These are phyloP conservation scores for Cosmorhoe ocellata DNA, from an alignment of 2,888 invertebrate species.

Conservation along the genomic window DNA sequence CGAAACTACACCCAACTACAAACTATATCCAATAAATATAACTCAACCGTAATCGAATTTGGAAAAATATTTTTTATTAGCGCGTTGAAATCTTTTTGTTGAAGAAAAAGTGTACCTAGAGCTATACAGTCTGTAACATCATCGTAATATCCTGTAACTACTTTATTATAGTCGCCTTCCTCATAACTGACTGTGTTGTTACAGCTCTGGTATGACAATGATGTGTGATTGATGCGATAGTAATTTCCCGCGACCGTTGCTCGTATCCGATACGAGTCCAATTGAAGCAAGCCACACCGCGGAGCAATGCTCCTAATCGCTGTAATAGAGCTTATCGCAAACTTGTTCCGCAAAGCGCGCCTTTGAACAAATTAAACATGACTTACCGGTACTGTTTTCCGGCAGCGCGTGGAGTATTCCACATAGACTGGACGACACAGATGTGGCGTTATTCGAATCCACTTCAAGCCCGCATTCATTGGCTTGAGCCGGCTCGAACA, in stretches of 20 bases:
- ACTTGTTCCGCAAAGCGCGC: constrained; percentile 51
- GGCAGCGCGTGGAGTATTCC: constrained; percentile 69
- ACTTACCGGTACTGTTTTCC: constrained; percentile 66
- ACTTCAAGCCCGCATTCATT: constrained; percentile 48
- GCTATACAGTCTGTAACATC: background rate
- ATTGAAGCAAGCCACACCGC: constrained; percentile 48
- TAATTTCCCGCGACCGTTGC: constrained; percentile 74
- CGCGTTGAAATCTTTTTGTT: constrained; percentile 23
- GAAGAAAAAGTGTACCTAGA: background rate
- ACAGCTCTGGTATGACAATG: constrained; percentile 69
- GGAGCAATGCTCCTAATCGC: constrained; percentile 60
- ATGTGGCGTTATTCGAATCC: constrained; percentile 43
- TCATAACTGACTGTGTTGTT: constrained; percentile 50
- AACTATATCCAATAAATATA: background rate
- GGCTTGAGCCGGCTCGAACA: constrained; percentile 84
- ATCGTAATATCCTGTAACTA: constrained; percentile 22
- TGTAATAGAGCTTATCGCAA: constrained; percentile 60
- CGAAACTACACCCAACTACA: constrained; percentile 3
- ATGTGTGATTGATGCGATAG: constrained; percentile 74
- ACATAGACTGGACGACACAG: constrained; percentile 59
- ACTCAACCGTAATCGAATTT: no score
- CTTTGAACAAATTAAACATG: constrained; percentile 49
- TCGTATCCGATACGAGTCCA: constrained; percentile 74
- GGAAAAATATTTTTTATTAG: background rate
- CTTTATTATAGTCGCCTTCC: constrained; percentile 40